phyloP scores from a whole-genome alignment of 92 coral and sea anemone genomes.

The Diadumene lineata region DNA sequence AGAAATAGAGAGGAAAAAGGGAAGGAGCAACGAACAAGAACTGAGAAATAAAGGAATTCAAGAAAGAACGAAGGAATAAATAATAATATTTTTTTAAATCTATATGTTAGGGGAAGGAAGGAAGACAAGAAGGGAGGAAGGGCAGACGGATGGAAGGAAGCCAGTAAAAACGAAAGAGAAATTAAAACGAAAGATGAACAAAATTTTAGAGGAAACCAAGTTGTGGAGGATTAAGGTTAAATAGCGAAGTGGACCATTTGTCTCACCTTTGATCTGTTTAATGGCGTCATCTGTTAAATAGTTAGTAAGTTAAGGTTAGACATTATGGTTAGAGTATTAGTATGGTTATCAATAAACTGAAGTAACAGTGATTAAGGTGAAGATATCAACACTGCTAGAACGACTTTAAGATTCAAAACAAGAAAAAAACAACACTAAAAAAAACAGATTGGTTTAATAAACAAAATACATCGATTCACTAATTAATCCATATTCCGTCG shows the following conservation, averaged over 20 bases:
- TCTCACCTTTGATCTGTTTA: conserved; percentile 24
- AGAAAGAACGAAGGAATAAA: too few relatives aligned
- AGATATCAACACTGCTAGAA: too few relatives aligned
- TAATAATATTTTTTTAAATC: too few relatives aligned
- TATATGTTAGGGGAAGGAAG: background rate
- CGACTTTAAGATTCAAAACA: too few relatives aligned
- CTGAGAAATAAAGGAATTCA: too few relatives aligned
- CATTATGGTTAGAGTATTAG: conserved; percentile 4
- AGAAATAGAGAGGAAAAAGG: background rate
- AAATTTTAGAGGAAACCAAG: background rate
- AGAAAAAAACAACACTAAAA: too few relatives aligned
- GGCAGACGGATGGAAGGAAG: background rate
- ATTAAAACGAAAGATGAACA: background rate
- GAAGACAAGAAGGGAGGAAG: conserved; percentile 1
- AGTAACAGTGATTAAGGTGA: too few relatives aligned
- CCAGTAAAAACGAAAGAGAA: background rate
- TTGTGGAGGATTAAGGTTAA: too few relatives aligned
- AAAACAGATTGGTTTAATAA: too few relatives aligned
- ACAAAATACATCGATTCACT: too few relatives aligned
- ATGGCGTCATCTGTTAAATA: conserved; percentile 16
- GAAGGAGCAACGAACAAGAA: background rate
- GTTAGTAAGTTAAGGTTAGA: background rate
- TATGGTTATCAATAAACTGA: background rate
- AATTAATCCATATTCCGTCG: too few relatives aligned
- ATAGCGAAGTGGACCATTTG: too few relatives aligned